A percentile compares a stretch with the other conserved stretches of the same genome.
phyloP scores from a whole-genome alignment of 2,888 invertebrate species.

The Drosophila glabriapex region DNA sequence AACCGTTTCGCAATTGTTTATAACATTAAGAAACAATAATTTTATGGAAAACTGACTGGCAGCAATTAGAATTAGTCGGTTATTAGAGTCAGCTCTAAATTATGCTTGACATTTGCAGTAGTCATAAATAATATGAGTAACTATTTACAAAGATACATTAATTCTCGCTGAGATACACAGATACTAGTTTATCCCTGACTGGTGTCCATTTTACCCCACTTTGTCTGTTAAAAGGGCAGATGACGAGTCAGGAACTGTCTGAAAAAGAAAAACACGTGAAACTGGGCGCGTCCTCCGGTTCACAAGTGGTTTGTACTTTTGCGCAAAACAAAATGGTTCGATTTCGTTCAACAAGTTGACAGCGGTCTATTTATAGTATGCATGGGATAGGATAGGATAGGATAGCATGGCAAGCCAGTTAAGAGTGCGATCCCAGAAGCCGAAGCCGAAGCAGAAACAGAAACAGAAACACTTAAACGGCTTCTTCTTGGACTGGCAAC shows the following conservation, averaged over 20 bases:
- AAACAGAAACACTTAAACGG: constrained; percentile 56
- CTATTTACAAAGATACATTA: neutral
- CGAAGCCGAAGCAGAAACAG: neutral
- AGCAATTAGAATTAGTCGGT: neutral
- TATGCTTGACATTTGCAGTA: neutral
- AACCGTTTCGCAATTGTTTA: neutral
- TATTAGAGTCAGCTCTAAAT: neutral
- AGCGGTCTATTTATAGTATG: constrained; percentile 53
- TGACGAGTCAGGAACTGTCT: constrained; percentile 1
- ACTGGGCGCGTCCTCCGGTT: constrained; percentile 33
- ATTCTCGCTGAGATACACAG: neutral
- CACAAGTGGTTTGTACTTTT: constrained; percentile 26
- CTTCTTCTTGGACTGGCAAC: constrained; percentile 42
- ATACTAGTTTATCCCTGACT: neutral
- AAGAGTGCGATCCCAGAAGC: constrained; percentile 31
- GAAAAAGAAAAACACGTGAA: constrained; percentile 9
- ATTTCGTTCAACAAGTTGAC: constrained; percentile 64
- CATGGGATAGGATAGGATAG: neutral
- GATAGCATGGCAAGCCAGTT: constrained; percentile 43
- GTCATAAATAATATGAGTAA: neutral
- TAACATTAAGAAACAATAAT: neutral
- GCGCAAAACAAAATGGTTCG: constrained; percentile 49
- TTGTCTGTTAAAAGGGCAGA: constrained; percentile 22
- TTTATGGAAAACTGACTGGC: neutral
- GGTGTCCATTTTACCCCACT: neutral